phyloP scores from a whole-genome alignment of 64 coral and sea anemone species.

The Anthopleura sola region DNA sequence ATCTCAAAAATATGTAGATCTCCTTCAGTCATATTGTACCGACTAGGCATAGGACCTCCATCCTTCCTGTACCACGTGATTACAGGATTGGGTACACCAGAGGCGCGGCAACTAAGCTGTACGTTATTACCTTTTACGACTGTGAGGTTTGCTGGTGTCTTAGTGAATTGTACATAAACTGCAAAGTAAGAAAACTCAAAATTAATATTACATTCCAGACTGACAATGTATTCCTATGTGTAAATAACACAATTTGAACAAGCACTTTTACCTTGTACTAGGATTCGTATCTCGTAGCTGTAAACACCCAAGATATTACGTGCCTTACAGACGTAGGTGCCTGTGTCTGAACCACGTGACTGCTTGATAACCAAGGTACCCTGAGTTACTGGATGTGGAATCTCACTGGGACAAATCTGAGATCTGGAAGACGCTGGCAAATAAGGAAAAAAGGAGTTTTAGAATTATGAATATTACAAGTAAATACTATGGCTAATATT shows the following conservation, averaged over 20 bases:
- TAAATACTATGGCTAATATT: too few species aligned
- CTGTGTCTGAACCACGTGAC: neutral
- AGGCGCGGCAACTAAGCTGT: conserved; percentile 27
- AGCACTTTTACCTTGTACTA: neutral
- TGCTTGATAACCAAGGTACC: neutral
- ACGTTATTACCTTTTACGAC: conserved; percentile 21
- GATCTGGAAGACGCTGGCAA: too few species aligned
- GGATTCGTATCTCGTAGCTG: neutral
- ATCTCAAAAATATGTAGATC: neutral
- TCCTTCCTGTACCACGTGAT: conserved; percentile 42
- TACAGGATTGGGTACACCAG: conserved; percentile 30
- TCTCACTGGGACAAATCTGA: too few species aligned
- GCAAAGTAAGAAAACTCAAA: neutral
- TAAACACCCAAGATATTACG: conserved; percentile 18
- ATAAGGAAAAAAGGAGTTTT: too few species aligned
- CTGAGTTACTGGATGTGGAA: neutral
- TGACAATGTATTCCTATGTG: too few species aligned
- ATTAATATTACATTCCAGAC: too few species aligned
- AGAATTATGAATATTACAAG: too few species aligned
- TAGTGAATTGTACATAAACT: neutral
- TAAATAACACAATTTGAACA: too few species aligned
- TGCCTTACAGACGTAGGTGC: conserved; percentile 14
- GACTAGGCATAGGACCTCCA: neutral
- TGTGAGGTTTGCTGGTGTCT: neutral
- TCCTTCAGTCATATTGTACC: neutral